phyloP scores from a whole-genome alignment of 2,113 vertebrate species.

The Aythya baeri region DNA sequence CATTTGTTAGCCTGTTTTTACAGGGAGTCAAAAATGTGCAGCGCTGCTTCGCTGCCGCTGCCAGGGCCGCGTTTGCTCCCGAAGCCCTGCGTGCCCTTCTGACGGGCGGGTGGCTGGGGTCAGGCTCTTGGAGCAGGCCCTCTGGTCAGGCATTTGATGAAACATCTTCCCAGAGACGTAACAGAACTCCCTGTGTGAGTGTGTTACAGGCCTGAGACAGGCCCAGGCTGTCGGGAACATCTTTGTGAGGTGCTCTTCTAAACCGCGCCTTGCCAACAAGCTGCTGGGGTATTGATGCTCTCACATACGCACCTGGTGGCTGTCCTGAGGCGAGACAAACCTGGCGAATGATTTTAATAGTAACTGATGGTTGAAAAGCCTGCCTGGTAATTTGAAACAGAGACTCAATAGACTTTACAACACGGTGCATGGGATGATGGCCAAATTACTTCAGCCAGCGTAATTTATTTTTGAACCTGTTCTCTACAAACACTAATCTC shows the following conservation, averaged over 20 bases:
- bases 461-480: constrained; percentile 20
- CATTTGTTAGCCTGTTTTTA: constrained; percentile 66
- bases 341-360: background rate
- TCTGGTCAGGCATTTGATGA: background rate
- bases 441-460: constrained; percentile 20
- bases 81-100: background rate
- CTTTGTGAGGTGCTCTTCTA: background rate
- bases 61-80: background rate
- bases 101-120: background rate
- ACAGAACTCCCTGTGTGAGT: background rate
- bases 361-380: background rate
- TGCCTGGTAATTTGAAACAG: background rate
- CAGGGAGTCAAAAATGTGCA: constrained; percentile 25
- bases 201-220: background rate
- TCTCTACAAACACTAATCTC: background rate
- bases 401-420: background rate
- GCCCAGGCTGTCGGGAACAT: background rate
- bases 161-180: background rate
- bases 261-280: fast-evolving
- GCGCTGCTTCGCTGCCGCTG: background rate
- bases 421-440: background rate
- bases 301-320: fast-evolving
- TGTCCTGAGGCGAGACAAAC: background rate
- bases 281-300: background rate
- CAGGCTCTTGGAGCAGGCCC: background rate